A percentile compares a stretch with the other conserved stretches of the same genome.
Conservation (phyloP, 2,113 vertebrate genomes). For the Corydoras maculifer region DNA sequence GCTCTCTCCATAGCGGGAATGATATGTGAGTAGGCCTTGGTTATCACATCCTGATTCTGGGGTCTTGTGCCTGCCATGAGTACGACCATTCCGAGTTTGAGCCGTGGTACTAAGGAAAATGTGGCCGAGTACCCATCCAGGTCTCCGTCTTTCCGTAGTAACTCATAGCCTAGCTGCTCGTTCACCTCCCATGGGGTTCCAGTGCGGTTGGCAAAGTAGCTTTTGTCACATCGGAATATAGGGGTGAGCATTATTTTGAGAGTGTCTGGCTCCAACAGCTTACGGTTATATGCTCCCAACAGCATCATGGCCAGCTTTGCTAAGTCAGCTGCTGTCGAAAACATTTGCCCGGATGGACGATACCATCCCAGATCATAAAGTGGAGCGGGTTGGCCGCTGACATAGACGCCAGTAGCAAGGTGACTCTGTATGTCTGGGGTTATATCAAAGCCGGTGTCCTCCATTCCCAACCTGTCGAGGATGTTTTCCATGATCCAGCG, state of each 20-base stretch:
- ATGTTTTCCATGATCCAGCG: constrained; percentile 78
- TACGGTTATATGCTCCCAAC: constrained; percentile 64
- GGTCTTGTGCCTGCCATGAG: constrained; percentile 82
- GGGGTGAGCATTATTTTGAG: constrained; percentile 81
- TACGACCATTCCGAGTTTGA: constrained; percentile 78
- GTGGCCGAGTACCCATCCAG: constrained; percentile 83
- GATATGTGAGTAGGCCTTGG: constrained; percentile 66
- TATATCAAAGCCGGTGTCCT: constrained; percentile 80
- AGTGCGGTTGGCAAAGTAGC: constrained; percentile 82
- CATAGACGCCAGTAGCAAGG: constrained; percentile 81
- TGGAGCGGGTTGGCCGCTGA: constrained; percentile 69
- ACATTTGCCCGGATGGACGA: constrained; percentile 90
- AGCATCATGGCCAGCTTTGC: constrained; percentile 81
- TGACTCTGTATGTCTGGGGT: constrained; percentile 59
- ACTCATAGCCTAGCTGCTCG: constrained; percentile 73
- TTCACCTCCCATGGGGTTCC: constrained; percentile 91
- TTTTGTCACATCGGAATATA: constrained; percentile 69
- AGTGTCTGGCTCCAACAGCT: constrained; percentile 70
- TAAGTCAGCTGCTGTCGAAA: constrained; percentile 81
- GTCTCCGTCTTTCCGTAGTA: constrained; percentile 83
- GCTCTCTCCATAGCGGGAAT: constrained; percentile 78
- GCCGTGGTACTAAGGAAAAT: constrained; percentile 78
- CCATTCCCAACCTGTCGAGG: constrained; percentile 76
- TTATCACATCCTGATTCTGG: constrained; percentile 65
- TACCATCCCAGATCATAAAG: constrained; percentile 91